Evolutionary conservation across 2,113 vertebrate species (phyloP).

Genomic region (Procavia capensis): DNA sequence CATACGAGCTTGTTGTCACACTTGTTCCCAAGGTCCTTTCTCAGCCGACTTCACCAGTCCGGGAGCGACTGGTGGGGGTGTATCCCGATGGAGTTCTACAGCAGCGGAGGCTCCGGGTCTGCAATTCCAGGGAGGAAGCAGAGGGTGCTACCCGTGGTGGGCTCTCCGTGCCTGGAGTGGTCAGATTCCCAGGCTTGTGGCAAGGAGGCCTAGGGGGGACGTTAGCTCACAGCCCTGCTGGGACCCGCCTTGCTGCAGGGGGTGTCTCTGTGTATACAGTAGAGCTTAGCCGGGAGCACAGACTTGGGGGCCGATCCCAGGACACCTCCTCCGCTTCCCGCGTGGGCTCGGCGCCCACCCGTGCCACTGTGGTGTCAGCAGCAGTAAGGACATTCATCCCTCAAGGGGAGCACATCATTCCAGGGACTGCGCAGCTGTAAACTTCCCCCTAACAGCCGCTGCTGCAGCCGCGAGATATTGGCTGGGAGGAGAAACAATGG

Average conservation of each 20-base stretch:
- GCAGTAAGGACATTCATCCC: conserved; percentile 45
- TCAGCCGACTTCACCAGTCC: not conserved
- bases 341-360: not conserved
- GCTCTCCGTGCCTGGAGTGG: not conserved
- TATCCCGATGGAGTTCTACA: too few relatives aligned
- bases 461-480: conserved; percentile 90
- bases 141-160: not conserved
- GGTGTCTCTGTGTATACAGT: not conserved
- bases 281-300: not conserved
- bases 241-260: not conserved
- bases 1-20: not conserved
- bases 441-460: conserved; percentile 83
- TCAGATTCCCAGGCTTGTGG: not conserved
- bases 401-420: conserved; percentile 55
- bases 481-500: conserved; percentile 89
- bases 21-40: not conserved
- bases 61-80: not conserved
- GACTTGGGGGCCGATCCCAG: not conserved
- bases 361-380: not conserved
- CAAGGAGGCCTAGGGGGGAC: accelerated
- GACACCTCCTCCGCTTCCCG: not conserved
- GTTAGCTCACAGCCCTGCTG: not conserved
- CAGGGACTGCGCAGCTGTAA: conserved; percentile 81
- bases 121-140: not conserved
- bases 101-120: too few relatives aligned